Evolutionary conservation across 2,797 vertebrate genomes (phyloP).

Genomic region (Neosilurus mollespiculum): DNA sequence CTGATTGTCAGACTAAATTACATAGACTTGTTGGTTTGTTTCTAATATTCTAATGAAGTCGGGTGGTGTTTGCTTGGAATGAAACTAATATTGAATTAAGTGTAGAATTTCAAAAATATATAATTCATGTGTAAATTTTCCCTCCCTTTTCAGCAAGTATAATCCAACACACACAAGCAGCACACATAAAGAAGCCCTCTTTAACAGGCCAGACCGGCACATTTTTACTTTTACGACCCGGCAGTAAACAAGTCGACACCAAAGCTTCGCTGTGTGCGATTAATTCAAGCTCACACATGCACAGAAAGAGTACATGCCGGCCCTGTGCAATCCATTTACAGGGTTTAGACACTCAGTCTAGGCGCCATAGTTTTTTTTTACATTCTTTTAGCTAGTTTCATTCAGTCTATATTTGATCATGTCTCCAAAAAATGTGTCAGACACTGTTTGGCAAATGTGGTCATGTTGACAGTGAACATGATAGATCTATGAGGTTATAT

Average conservation of each 20-base stretch:
- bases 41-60: not conserved
- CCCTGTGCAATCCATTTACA: conserved; percentile 22
- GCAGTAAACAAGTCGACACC: conserved; percentile 73
- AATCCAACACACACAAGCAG: conserved; percentile 54
- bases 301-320: conserved; percentile 46
- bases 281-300: conserved; percentile 65
- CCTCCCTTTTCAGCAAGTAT: not conserved
- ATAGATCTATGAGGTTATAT: not conserved
- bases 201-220: conserved; percentile 68
- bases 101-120: not conserved
- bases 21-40: not conserved
- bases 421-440: not conserved
- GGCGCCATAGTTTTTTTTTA: conserved; percentile 16
- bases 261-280: conserved; percentile 62
- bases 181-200: conserved; percentile 67
- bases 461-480: not conserved
- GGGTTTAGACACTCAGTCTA: not conserved
- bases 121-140: not conserved
- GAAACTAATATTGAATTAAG: not conserved
- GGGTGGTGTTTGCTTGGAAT: not conserved
- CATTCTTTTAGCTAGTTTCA: conserved; percentile 10
- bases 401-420: not conserved
- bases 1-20: not conserved
- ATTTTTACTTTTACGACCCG: conserved; percentile 75
- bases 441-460: not conserved